Percentiles rank a stretch among this genome's conserved stretches.
These are phyloP conservation scores for Heliconius sara DNA, from an alignment of 2,888 invertebrate species.

Conservation along the genomic window DNA sequence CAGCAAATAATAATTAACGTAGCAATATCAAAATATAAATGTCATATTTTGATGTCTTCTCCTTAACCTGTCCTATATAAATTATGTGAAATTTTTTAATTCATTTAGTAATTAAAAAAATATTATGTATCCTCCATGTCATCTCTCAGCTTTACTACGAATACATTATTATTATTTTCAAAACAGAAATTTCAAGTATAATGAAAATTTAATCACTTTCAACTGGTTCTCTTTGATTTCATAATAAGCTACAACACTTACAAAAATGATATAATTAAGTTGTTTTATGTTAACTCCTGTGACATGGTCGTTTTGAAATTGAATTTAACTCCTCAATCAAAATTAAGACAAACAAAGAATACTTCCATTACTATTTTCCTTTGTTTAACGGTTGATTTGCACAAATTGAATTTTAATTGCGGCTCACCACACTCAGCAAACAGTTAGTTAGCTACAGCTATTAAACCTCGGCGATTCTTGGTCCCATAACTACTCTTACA, in stretches of 20 bases:
- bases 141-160: not conserved
- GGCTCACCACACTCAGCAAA: conserved; percentile 55
- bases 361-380: conserved; percentile 55
- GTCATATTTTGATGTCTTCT: too few species aligned
- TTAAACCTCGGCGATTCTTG: conserved; percentile 42
- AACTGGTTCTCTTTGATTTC: too few species aligned
- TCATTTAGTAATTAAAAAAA: not conserved
- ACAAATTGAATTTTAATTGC: conserved; percentile 76
- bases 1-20: too few species aligned
- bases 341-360: conserved; percentile 39
- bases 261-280: conserved; percentile 2
- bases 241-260: not conserved
- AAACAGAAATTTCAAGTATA: too few species aligned
- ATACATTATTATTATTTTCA: not conserved
- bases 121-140: not conserved
- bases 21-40: too few species aligned
- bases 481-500: conserved; percentile 47
- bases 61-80: too few species aligned
- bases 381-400: conserved; percentile 68
- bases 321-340: conserved; percentile 5
- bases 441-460: conserved; percentile 44
- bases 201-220: too few species aligned
- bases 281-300: not conserved
- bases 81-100: too few species aligned
- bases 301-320: not conserved